Base-by-base conservation (phyloP, 1,140 invertebrate genomes). In the Camponotus pennsylvanicus region DNA sequence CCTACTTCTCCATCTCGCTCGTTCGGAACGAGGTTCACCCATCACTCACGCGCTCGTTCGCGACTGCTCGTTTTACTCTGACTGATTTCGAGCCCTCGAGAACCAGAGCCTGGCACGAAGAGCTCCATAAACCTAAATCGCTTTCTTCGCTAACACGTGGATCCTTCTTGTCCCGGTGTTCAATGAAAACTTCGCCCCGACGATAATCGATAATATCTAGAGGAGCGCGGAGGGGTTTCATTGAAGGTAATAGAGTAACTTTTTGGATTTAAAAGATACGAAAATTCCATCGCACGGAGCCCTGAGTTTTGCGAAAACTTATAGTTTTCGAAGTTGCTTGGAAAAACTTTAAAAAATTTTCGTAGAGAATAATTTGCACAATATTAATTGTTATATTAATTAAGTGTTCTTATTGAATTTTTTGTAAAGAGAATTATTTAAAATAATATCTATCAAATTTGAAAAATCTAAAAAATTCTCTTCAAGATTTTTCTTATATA, bases 41-140 rank as follows among this genome's bases (percentile, higher is more conserved):
- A 90, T 90, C 88, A 89, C 85, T 90, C 88, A 89, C 85, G 71
- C 84, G 78, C 85, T 90, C 76, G 70, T 88, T 92, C 91, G 90
- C 84, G 86, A 88, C 87, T 92, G 88, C 86, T 93, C 91, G 91
- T 92, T 93, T 88, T 86, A 66, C 89, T 27, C 27, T 88, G 87
- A 89, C 90, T 45, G 42, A 89, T 88, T 89, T 85, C 85, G 76
- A 86, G 85, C 88, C 87, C 85, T 90, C 82, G 87, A 92, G 90
- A 90, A 85, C 85, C 88, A 71, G 90, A 90, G 88, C 92, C 92
- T 93, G 92, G 92, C 92, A 93, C 92, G 92, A 93, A 91, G 80
- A 92, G 88, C 87, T 70, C 87, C 85, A 66, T 82, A 89, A 27
- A 66, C 78, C 71, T 59, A 75, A 89, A 89, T 89, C 86, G 73